phyloP scores from a whole-genome alignment of 2,113 vertebrate species.

The Setophaga petechia region DNA sequence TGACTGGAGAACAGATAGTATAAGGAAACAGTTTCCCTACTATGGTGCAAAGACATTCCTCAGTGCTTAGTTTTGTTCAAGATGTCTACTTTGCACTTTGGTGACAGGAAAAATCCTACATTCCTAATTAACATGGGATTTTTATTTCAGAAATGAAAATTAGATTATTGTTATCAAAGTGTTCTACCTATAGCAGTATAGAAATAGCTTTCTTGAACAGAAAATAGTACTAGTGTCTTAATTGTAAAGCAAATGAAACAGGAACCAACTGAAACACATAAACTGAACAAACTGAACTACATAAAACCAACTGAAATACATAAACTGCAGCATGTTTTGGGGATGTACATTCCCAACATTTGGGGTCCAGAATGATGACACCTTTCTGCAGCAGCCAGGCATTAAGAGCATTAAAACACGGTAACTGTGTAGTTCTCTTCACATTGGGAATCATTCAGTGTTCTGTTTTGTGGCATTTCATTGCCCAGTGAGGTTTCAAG shows the following conservation, averaged over 20 bases:
- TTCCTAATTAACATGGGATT: not conserved
- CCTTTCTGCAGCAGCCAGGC: not conserved
- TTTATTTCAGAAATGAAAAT: not conserved
- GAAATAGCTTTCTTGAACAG: not conserved
- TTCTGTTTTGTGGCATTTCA: not conserved
- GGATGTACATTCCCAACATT: not conserved
- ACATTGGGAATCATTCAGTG: rapidly evolving
- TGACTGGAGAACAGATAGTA: not conserved
- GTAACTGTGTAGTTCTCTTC: not conserved
- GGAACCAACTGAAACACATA: not conserved
- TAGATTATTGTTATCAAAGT: not conserved
- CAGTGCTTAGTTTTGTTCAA: not conserved
- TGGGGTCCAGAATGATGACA: not conserved
- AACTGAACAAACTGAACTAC: not conserved
- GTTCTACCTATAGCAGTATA: not conserved
- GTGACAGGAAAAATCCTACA: not conserved
- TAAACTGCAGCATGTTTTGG: not conserved
- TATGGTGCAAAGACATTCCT: not conserved
- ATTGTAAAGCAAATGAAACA: not conserved
- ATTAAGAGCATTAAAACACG: not conserved
- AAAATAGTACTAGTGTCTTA: not conserved
- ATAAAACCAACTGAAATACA: not conserved
- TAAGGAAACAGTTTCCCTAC: not conserved
- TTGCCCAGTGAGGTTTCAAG: not conserved
- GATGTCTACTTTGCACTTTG: not conserved